These are phyloP conservation scores for Suillia variegata DNA, from an alignment of 2,888 invertebrate species.

Conservation along the genomic window DNA sequence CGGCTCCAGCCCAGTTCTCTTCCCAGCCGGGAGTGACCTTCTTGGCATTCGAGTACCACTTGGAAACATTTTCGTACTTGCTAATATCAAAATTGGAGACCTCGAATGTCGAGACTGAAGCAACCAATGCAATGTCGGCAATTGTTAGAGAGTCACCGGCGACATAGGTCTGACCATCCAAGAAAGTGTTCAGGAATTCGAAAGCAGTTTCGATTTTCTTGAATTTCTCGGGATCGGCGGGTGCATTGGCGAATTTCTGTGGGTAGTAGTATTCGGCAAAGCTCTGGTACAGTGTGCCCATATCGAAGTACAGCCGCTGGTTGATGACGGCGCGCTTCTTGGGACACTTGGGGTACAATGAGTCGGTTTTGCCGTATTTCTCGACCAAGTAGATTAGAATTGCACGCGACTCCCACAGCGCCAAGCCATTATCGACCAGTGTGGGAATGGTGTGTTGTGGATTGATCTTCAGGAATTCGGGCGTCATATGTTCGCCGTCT, in stretches of 20 bases:
- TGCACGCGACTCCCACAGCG: constrained; percentile 82
- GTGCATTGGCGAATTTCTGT: constrained; percentile 65
- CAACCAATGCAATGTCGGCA: constrained; percentile 76
- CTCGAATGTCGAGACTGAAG: constrained; percentile 72
- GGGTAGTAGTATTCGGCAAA: constrained; percentile 73
- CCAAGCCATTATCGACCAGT: constrained; percentile 78
- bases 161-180: constrained; percentile 71
- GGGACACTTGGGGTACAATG: constrained; percentile 75
- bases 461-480: constrained; percentile 74
- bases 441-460: constrained; percentile 85
- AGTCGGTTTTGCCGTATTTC: constrained; percentile 79
- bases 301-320: constrained; percentile 79
- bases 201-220: constrained; percentile 72
- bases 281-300: constrained; percentile 72
- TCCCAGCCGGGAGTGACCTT: constrained; percentile 66
- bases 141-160: constrained; percentile 76
- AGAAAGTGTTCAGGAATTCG: constrained; percentile 70
- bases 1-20: constrained; percentile 64
- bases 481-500: constrained; percentile 69
- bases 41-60: constrained; percentile 68
- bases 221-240: constrained; percentile 69
- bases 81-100: constrained; percentile 69
- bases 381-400: constrained; percentile 79
- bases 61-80: constrained; percentile 70
- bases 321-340: constrained; percentile 77